Conservation (phyloP, 2,797 vertebrate genomes). For the Megaceryle alcyon region DNA sequence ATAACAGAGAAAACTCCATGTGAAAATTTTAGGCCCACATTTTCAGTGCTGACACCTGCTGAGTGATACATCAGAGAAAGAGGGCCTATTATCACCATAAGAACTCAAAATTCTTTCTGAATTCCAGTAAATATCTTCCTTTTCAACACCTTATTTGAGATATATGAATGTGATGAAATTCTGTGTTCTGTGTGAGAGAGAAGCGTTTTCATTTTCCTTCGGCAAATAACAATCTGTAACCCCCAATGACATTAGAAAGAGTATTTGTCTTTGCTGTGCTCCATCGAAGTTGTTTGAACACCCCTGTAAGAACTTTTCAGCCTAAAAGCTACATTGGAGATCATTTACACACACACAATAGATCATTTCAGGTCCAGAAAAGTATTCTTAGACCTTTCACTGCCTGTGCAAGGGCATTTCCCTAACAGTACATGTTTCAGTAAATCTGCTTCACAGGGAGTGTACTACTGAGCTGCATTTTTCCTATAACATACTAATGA, state of each 20-base stretch:
- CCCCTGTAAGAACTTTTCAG: not conserved
- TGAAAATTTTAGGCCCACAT: not conserved
- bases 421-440: not conserved
- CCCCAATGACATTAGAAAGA: not conserved
- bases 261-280: not conserved
- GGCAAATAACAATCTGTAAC: not conserved
- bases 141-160: not conserved
- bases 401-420: not conserved
- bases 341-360: not conserved
- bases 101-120: conserved; percentile 31
- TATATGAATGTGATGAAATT: conserved; percentile 28
- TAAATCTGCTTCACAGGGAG: not conserved
- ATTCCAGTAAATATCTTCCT: conserved; percentile 28
- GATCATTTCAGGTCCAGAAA: not conserved
- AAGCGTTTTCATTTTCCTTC: conserved; percentile 27
- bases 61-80: conserved; percentile 1
- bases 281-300: not conserved
- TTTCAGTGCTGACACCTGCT: not conserved
- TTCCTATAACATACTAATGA: not conserved
- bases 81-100: not conserved
- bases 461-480: not conserved
- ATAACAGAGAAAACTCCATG: not conserved
- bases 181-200: not conserved
- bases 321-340: not conserved
- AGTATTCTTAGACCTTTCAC: not conserved